phyloP scores from a whole-genome alignment of 2,888 invertebrate species.

The Poecilus cupreus region DNA sequence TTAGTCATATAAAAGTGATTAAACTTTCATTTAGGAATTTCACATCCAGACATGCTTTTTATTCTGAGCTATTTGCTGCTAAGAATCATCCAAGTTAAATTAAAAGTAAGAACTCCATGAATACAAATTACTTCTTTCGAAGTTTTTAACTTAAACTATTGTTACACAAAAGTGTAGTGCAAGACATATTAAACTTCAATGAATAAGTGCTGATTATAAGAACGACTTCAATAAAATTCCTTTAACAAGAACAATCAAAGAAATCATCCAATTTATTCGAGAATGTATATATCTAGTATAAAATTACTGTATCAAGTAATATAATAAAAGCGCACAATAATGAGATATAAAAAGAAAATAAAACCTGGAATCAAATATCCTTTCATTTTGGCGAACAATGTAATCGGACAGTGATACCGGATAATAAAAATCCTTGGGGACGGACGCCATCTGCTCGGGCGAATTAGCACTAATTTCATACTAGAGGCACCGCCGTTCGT shows the following conservation, averaged over 20 bases:
- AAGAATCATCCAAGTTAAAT: constrained; percentile 4
- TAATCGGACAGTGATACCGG: constrained; percentile 41
- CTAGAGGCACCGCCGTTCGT: background rate
- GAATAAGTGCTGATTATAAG: background rate
- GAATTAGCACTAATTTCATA: constrained; percentile 13
- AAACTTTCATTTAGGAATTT: background rate
- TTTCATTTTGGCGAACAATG: constrained; percentile 20
- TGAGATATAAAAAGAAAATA: constrained; percentile 39
- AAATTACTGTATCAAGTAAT: constrained; percentile 4
- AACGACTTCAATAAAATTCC: constrained; percentile 1
- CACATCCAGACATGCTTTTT: background rate
- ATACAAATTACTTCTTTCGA: constrained; percentile 22
- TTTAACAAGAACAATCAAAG: constrained; percentile 14
- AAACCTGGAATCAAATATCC: constrained; percentile 26
- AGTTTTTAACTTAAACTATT: constrained; percentile 1
- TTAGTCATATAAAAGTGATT: background rate
- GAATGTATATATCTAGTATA: background rate
- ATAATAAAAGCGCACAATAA: constrained; percentile 21
- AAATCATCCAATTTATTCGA: background rate
- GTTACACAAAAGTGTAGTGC: background rate
- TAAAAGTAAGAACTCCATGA: constrained; percentile 15
- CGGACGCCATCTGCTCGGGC: background rate
- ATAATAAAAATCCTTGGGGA: constrained; percentile 37
- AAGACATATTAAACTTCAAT: background rate
- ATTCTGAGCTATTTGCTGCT: background rate